Percentiles rank a stretch among this genome's conserved stretches.
Conservation (phyloP, 2,113 vertebrate genomes). For the Camelus dromedarius region DNA sequence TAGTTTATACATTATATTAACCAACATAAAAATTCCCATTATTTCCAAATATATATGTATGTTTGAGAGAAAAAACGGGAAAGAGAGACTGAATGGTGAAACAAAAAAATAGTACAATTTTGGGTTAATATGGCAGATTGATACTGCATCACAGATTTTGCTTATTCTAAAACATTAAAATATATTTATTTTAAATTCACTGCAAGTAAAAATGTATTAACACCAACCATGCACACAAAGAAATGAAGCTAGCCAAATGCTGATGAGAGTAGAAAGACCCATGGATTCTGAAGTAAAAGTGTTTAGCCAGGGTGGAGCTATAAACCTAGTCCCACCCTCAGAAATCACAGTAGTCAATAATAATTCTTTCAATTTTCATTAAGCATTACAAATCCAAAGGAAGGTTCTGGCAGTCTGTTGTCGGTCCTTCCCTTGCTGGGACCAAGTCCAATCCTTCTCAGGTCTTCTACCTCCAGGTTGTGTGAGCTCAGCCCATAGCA, state of each 20-base stretch:
- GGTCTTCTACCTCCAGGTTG: fast-evolving
- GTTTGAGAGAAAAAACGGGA: neutral
- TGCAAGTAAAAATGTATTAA: neutral
- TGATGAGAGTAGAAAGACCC: neutral
- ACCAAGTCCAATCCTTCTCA: neutral
- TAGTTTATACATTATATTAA: neutral
- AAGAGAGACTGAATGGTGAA: neutral
- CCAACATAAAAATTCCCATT: neutral
- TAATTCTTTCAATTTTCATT: neutral
- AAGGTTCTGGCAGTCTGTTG: neutral
- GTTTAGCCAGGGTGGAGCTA: fast-evolving
- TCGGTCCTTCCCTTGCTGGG: too few relatives aligned
- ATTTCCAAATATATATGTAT: neutral
- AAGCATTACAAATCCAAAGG: neutral
- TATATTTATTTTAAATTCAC: neutral
- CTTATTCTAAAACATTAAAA: neutral
- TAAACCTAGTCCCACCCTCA: neutral
- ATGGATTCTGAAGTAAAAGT: neutral
- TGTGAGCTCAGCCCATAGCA: neutral
- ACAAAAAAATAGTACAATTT: neutral
- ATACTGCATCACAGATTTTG: neutral
- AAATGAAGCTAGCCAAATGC: neutral
- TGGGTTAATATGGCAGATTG: fast-evolving
- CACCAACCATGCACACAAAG: neutral
- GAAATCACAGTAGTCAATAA: neutral